phyloP scores from a whole-genome alignment of 2,888 invertebrate genomes.

The Operophtera brumata region DNA sequence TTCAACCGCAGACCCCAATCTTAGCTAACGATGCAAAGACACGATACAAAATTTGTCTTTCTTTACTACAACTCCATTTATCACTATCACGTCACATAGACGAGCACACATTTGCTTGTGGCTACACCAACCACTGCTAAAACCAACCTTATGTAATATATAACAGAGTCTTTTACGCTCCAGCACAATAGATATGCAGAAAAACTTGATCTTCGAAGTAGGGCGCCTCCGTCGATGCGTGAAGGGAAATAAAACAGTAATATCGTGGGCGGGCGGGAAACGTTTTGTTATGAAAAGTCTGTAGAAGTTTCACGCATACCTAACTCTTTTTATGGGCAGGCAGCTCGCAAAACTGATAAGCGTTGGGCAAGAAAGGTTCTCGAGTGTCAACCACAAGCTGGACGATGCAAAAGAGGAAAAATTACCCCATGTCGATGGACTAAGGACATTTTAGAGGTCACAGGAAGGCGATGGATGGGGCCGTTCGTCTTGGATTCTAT shows the following conservation, averaged over 20 bases:
- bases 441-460: no score
- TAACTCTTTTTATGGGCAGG: constrained; percentile 7
- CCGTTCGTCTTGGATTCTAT: no score
- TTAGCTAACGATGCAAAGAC: constrained; percentile 54
- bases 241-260: constrained; percentile 17
- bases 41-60: constrained; percentile 65
- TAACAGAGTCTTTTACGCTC: not conserved
- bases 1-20: constrained; percentile 43
- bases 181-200: constrained; percentile 3
- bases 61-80: constrained; percentile 51
- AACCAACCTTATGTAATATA: not conserved
- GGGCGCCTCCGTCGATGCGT: constrained; percentile 21
- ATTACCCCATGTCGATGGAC: no score
- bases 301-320: constrained; percentile 3
- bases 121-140: not conserved
- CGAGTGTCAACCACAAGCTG: no score
- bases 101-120: constrained; percentile 6
- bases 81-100: constrained; percentile 46
- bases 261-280: constrained; percentile 16
- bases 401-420: no score
- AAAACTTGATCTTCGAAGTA: constrained; percentile 31
- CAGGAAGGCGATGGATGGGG: no score
- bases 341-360: no score
- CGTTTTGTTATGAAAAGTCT: constrained; percentile 24
- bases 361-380: no score